Percentiles rank a stretch among this genome's conserved stretches.
Evolutionary conservation across 2,113 vertebrate species (phyloP).

Genomic region (Menidia beryllina): DNA sequence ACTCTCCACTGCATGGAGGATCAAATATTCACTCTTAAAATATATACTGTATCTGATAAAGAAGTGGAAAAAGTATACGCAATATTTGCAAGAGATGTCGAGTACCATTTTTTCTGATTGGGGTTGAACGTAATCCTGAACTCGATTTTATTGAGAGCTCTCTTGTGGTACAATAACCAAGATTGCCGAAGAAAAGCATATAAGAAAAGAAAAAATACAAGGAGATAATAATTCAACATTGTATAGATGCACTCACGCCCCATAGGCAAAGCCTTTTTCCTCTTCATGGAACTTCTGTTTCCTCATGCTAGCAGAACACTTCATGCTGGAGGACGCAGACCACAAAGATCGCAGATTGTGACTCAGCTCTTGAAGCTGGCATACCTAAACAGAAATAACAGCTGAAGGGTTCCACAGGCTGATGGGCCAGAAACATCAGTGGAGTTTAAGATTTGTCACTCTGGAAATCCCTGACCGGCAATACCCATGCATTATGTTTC

Average conservation of each 20-base stretch:
- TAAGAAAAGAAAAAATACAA: background rate
- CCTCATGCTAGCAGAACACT: slow-evolving; percentile 2
- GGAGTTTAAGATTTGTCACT: slow-evolving; percentile 14
- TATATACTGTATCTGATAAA: slow-evolving; percentile 53
- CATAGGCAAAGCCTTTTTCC: background rate
- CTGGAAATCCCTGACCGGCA: slow-evolving; percentile 24
- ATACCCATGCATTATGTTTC: slow-evolving; percentile 8
- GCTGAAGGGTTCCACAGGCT: slow-evolving; percentile 26
- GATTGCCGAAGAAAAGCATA: slow-evolving; percentile 5
- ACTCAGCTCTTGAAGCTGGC: slow-evolving; percentile 6
- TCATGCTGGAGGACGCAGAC: background rate
- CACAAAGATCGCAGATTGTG: slow-evolving; percentile 10
- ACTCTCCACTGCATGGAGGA: slow-evolving; percentile 56
- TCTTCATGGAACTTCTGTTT: slow-evolving; percentile 13
- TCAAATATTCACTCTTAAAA: slow-evolving; percentile 65
- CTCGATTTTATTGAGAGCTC: slow-evolving; percentile 5
- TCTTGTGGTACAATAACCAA: background rate
- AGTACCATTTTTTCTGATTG: slow-evolving; percentile 33
- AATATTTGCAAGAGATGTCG: slow-evolving; percentile 66
- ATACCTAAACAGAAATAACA: slow-evolving; percentile 12
- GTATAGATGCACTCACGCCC: slow-evolving; percentile 20
- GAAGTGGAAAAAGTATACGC: slow-evolving; percentile 38
- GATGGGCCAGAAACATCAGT: slow-evolving; percentile 33
- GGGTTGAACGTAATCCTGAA: slow-evolving; percentile 34
- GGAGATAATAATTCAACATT: slow-evolving; percentile 26